phyloP scores from a whole-genome alignment of 2,888 invertebrate genomes.

The Xestoiulus laeticollis region DNA sequence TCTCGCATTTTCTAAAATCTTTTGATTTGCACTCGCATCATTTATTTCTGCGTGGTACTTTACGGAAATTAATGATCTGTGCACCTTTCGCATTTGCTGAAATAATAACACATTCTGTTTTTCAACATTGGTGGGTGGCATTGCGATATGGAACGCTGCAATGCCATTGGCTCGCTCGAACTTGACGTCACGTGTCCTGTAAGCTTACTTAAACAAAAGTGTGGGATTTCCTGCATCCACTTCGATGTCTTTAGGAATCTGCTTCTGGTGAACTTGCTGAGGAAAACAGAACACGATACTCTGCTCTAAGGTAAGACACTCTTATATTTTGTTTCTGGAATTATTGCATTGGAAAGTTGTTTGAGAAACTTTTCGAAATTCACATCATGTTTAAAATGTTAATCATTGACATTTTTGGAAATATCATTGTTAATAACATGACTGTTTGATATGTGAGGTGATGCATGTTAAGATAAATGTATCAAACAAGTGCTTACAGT shows the following conservation, averaged over 20 bases:
- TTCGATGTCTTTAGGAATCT: slow-evolving; percentile 26
- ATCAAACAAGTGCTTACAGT: too few relatives aligned
- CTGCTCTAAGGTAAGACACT: background rate
- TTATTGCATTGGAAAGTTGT: too few relatives aligned
- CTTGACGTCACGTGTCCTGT: background rate
- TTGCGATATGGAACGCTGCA: background rate
- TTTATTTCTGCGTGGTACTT: background rate
- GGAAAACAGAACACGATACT: background rate
- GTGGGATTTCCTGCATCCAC: background rate
- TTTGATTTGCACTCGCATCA: slow-evolving; percentile 26
- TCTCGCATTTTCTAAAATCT: background rate
- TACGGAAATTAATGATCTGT: slow-evolving; percentile 19
- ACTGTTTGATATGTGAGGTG: too few relatives aligned
- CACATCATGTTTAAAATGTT: too few relatives aligned
- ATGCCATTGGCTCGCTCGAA: background rate
- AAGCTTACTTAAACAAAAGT: background rate
- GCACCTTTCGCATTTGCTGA: background rate
- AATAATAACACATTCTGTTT: background rate
- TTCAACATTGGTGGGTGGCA: background rate
- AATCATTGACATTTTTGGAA: too few relatives aligned
- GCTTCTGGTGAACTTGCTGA: background rate
- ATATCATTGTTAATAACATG: too few relatives aligned
- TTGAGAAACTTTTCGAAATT: too few relatives aligned
- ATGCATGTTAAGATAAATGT: too few relatives aligned
- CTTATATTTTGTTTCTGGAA: too few relatives aligned